Percentiles rank a stretch among this genome's conserved stretches.
Evolutionary conservation across 2,113 vertebrate species (phyloP).

Genomic region (Hoplias malabaricus): DNA sequence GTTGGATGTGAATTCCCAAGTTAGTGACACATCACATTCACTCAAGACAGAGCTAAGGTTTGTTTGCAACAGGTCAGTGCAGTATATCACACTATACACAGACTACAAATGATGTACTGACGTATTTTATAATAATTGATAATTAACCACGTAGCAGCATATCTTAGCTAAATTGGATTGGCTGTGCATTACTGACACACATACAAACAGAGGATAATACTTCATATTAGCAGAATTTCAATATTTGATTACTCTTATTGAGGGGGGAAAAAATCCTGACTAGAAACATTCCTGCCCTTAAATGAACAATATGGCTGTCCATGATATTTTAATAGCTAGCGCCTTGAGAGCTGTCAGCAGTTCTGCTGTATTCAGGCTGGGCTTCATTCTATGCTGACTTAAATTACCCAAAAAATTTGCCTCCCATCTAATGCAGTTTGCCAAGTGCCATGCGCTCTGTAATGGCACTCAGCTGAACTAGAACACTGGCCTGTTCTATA

Average conservation of each 20-base stretch:
- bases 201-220: background rate
- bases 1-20: too few species aligned
- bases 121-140: too few species aligned
- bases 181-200: too few species aligned
- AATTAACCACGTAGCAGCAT: too few species aligned
- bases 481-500: constrained; percentile 19
- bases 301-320: background rate
- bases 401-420: constrained; percentile 29
- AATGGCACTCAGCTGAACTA: constrained; percentile 29
- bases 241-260: background rate
- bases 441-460: constrained; percentile 13
- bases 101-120: too few species aligned
- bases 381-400: constrained; percentile 54
- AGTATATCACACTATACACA: too few species aligned
- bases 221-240: background rate
- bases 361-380: constrained; percentile 59
- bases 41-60: too few species aligned
- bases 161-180: too few species aligned
- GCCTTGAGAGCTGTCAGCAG: constrained; percentile 68
- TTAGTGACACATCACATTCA: too few species aligned
- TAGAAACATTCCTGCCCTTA: background rate
- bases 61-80: too few species aligned
- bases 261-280: background rate
- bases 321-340: constrained; percentile 8
- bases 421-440: constrained; percentile 39